Evolutionary conservation across 1,140 invertebrate genomes (phyloP).

Genomic region (Drosophila saltans): DNA sequence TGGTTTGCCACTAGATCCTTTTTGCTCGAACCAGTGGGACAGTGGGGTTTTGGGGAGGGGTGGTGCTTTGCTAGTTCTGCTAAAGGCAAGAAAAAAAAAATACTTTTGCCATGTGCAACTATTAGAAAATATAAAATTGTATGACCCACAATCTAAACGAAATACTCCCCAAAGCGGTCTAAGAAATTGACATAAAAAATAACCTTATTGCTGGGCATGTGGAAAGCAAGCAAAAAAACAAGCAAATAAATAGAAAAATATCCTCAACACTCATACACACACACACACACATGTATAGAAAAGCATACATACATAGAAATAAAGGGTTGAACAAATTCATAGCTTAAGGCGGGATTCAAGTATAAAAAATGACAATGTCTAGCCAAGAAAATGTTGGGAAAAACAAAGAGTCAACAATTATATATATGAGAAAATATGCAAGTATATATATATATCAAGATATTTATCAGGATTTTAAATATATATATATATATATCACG

Average conservation of each 20-base stretch:
- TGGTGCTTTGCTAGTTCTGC: constrained; percentile 4
- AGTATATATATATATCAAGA: too few species aligned
- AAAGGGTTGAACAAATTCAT: constrained; percentile 8
- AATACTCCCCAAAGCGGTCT: constrained; percentile 29
- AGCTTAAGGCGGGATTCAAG: background rate
- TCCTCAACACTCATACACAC: background rate
- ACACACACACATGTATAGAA: background rate
- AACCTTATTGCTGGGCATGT: constrained; percentile 33
- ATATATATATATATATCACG: too few species aligned
- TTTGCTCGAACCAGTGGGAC: too few species aligned
- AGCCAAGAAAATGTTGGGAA: background rate
- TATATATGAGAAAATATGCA: too few species aligned
- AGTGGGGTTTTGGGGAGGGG: background rate
- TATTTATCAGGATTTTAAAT: too few species aligned
- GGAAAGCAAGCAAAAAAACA: background rate
- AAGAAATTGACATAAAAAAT: constrained; percentile 50
- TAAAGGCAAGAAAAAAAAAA: constrained; percentile 5
- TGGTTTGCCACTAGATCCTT: too few species aligned
- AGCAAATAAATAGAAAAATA: constrained; percentile 13
- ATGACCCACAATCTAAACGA: constrained; percentile 26
- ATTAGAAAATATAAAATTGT: constrained; percentile 49
- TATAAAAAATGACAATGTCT: constrained; percentile 3
- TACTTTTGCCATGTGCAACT: constrained; percentile 56
- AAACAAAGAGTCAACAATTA: background rate
- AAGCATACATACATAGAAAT: background rate